Evolutionary conservation across 2,113 vertebrate genomes (phyloP).

Genomic region (Scatophagus argus): DNA sequence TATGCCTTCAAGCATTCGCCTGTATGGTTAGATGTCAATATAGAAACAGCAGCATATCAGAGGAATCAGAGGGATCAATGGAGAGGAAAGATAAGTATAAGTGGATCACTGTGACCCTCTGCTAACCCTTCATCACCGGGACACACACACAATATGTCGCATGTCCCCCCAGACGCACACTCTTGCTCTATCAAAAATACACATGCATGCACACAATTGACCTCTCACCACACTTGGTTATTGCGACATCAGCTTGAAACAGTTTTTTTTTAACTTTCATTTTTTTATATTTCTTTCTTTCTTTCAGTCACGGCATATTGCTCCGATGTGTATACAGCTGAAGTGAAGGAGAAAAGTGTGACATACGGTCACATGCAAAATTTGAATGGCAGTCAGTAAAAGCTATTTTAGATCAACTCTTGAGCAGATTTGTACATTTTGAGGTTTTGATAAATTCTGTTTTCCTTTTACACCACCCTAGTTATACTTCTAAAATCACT

Average conservation of each 20-base stretch:
- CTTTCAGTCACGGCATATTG: background rate
- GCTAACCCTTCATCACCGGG: constrained; percentile 67
- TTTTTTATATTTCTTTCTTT: background rate
- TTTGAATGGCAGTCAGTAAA: background rate
- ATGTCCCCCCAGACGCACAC: constrained; percentile 35
- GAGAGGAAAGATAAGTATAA: constrained; percentile 59
- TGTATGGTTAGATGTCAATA: constrained; percentile 67
- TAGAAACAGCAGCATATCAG: constrained; percentile 60
- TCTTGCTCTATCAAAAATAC: constrained; percentile 2
- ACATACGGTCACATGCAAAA: background rate
- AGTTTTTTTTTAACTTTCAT: background rate
- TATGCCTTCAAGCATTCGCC: constrained; percentile 67
- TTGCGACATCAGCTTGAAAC: background rate
- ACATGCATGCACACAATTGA: constrained; percentile 26
- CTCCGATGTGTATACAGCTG: background rate
- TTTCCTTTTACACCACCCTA: background rate
- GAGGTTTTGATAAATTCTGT: background rate
- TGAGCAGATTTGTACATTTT: background rate
- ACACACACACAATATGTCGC: constrained; percentile 47
- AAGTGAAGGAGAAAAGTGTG: background rate
- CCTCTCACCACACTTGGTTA: constrained; percentile 31
- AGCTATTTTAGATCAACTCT: background rate
- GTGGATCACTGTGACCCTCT: constrained; percentile 65
- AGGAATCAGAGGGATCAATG: constrained; percentile 68
- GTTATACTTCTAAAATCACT: constrained; percentile 3